Percentiles rank a stretch among this genome's conserved stretches.
Evolutionary conservation across 92 coral and sea anemone species (phyloP).

Genomic region (Galaxea fascicularis): DNA sequence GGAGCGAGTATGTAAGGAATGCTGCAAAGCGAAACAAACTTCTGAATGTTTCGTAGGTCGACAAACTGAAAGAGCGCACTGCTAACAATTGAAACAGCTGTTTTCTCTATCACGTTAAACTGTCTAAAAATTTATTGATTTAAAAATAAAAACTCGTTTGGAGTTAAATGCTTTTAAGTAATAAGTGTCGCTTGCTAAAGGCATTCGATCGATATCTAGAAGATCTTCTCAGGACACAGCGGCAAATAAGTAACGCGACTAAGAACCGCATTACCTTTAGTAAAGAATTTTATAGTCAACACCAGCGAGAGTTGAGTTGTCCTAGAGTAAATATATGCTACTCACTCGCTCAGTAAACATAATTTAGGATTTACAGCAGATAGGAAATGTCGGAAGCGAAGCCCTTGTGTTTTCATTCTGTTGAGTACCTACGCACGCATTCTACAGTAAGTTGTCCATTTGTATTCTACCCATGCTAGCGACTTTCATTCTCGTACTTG

Average conservation of each 20-base stretch:
- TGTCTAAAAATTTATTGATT: constrained; percentile 1
- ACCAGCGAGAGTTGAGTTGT: neutral
- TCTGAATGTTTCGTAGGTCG: neutral
- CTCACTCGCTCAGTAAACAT: constrained; percentile 11
- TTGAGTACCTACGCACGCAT: constrained; percentile 3
- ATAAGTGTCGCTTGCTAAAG: constrained; percentile 7
- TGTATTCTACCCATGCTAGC: neutral
- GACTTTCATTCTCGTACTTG: neutral
- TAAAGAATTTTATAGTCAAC: neutral
- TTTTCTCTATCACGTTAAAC: constrained; percentile 8
- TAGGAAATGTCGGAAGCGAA: constrained; percentile 5
- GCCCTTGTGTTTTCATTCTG: neutral
- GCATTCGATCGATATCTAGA: neutral
- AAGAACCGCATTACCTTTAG: neutral
- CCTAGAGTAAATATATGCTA: constrained; percentile 16
- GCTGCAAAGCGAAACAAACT: neutral
- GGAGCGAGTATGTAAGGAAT: neutral
- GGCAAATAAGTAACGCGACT: neutral
- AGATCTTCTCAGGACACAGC: neutral
- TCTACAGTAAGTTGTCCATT: neutral
- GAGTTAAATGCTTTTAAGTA: constrained; percentile 3
- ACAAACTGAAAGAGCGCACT: neutral
- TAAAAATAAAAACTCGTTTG: constrained; percentile 1
- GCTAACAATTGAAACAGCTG: constrained; percentile 32
- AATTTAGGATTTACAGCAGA: neutral